Evolutionary conservation across 2,113 vertebrate species (phyloP).

Genomic region (Thymallus thymallus): DNA sequence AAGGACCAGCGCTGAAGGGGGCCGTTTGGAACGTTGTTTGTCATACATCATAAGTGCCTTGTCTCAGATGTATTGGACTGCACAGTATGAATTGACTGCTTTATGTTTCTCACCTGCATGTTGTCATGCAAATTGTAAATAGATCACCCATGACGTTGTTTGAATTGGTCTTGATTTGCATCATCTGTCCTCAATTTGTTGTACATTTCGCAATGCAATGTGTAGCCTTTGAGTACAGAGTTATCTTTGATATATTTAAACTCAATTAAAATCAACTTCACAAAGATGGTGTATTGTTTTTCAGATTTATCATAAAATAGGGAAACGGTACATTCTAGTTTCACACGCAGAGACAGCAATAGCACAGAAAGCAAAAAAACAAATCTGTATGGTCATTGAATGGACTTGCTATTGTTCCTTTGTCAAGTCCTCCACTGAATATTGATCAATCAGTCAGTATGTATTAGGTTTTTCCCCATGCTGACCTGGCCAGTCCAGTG

Average conservation of each 20-base stretch:
- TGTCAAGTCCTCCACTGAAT: no score
- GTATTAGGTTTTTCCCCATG: not conserved
- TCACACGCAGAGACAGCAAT: no score
- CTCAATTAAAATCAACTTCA: constrained; percentile 6
- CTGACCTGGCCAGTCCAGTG: no score
- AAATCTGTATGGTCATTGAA: not conserved
- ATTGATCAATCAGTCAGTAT: not conserved
- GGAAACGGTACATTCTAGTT: no score
- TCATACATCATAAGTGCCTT: constrained; percentile 13
- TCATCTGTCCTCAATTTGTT: not conserved
- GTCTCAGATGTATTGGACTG: constrained; percentile 17
- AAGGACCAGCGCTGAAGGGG: constrained; percentile 39
- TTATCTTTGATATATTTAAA: not conserved
- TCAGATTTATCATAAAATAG: no score
- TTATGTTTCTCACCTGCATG: not conserved
- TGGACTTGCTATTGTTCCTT: no score
- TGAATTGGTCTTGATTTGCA: not conserved
- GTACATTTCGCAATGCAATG: not conserved
- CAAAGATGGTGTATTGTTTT: not conserved
- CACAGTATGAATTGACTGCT: constrained; percentile 23
- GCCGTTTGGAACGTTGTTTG: not conserved
- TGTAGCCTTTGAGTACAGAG: not conserved
- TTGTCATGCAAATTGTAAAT: constrained; percentile 1
- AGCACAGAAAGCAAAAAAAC: not conserved
- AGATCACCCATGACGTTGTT: not conserved